Evolutionary conservation across 2,888 invertebrate species (phyloP), one percentile per base, ranked within the genome.

Genomic region (Orchesella flavescens): DNA sequence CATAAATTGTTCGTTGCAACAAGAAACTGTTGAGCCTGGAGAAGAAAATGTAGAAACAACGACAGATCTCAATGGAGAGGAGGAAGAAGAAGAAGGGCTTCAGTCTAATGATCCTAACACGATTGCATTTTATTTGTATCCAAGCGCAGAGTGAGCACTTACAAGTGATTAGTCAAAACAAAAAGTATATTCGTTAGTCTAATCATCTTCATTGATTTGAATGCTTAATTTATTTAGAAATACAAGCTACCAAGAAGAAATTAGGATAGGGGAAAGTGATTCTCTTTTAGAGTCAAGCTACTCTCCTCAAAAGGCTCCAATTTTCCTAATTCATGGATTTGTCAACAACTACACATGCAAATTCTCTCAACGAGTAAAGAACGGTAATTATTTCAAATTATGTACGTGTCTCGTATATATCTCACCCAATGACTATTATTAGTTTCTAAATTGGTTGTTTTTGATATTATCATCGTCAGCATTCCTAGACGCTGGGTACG

Each of bases 311-410:
- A 84, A 83, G 44, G 63, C 83, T 19, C 24, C 77, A n/a, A 23
- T 78, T 12, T 59, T 86, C n/a, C 34, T 86, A 13, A 74, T 84
- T 15, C 86, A 86, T 49, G 86, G 86, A 24, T 86, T 86, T 69
- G 72, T 84, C 15, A 86, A 84, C 49, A 86, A 86, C 24, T 81
- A 84, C 57, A 84, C 86, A 1, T 80, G 83, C 19, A 75, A 71
- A 53, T 86, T 75, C 46, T 77, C 84, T 1, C 84, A 84, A 21
- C 66, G 61, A 19, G 73, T 86, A 23, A 86, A 86, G 55, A 83
- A 86, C 71, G 86, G 86, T 84, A 69, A 79, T 21, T 9, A 34
- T n/a, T n/a, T n/a, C n/a, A n/a, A n/a, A 49, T 49, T n/a, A 49
- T n/a, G n/a, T n/a, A n/a, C n/a, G n/a, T n/a, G n/a, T n/a, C n/a